A percentile compares a stretch with the other conserved stretches of the same genome.
Conservation (phyloP, 2,888 invertebrate species). For the Ceramica pisi region DNA sequence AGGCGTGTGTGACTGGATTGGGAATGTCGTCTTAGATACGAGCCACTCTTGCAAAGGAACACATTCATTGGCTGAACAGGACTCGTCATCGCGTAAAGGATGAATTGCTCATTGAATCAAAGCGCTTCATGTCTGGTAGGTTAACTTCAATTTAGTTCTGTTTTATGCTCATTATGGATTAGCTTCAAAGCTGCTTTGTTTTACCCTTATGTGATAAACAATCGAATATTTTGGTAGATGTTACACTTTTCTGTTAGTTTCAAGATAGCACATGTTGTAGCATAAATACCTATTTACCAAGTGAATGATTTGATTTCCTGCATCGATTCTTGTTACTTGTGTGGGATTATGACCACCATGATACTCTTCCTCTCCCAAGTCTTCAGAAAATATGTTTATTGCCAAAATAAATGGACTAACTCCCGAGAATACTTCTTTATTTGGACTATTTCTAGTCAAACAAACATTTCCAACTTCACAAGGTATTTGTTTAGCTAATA, state of each 20-base stretch:
- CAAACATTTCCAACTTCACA: conserved; percentile 40
- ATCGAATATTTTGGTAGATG: not conserved
- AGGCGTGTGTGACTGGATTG: conserved; percentile 60
- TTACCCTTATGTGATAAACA: not conserved
- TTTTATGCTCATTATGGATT: conserved; percentile 1
- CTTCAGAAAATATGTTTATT: conserved; percentile 35
- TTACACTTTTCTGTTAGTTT: not conserved
- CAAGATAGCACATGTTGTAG: not conserved
- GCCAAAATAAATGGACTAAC: conserved; percentile 33
- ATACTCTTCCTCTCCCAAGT: conserved; percentile 5
- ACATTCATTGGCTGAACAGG: conserved; percentile 58
- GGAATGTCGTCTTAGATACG: conserved; percentile 59
- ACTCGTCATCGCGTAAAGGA: conserved; percentile 56
- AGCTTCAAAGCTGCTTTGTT: conserved; percentile 3
- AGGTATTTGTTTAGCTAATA: conserved; percentile 56
- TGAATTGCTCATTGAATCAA: conserved; percentile 63
- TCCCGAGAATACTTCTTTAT: conserved; percentile 35
- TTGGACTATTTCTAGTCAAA: conserved; percentile 35
- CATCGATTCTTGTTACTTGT: conserved; percentile 1
- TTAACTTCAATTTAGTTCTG: conserved; percentile 47
- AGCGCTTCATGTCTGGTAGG: conserved; percentile 47
- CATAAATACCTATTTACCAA: too few relatives aligned
- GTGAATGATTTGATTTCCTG: not conserved
- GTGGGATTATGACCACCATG: not conserved
- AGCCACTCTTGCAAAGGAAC: conserved; percentile 54